A percentile compares a stretch with the other conserved stretches of the same genome.
Evolutionary conservation across 1,140 invertebrate species (phyloP).

Genomic region (Ceratosolen fusciceps): DNA sequence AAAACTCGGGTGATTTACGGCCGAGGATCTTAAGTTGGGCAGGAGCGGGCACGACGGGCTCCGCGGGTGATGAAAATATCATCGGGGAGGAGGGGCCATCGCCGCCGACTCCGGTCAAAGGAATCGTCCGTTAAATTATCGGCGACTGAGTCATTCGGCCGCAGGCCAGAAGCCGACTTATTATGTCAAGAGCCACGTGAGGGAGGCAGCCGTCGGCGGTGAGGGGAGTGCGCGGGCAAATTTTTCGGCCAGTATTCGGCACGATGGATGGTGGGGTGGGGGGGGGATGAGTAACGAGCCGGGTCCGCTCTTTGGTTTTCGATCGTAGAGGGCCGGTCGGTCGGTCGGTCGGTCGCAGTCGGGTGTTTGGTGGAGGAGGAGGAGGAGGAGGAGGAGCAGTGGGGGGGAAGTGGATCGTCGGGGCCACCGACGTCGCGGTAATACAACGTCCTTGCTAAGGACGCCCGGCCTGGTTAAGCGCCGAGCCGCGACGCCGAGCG

Average conservation of each 20-base stretch:
- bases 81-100: too few relatives aligned
- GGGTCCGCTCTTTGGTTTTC: not conserved
- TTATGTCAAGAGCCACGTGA: not conserved
- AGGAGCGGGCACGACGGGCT: not conserved
- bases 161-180: not conserved
- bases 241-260: too few relatives aligned
- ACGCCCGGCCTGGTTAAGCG: not conserved
- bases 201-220: too few relatives aligned
- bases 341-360: too few relatives aligned
- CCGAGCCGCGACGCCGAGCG: too few relatives aligned
- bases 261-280: too few relatives aligned
- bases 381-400: too few relatives aligned
- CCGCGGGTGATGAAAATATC: not conserved
- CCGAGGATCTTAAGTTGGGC: not conserved
- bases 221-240: too few relatives aligned
- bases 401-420: not conserved
- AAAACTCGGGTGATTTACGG: not conserved
- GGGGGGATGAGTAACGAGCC: not conserved
- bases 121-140: not conserved
- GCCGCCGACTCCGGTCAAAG: not conserved
- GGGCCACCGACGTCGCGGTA: conserved; percentile 21
- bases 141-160: not conserved
- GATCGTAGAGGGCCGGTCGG: not conserved
- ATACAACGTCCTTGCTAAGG: conserved; percentile 41
- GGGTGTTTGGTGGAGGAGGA: too few relatives aligned